Evolutionary conservation across 2,888 invertebrate genomes (phyloP).

Genomic region (Pristionchus entomophagus): DNA sequence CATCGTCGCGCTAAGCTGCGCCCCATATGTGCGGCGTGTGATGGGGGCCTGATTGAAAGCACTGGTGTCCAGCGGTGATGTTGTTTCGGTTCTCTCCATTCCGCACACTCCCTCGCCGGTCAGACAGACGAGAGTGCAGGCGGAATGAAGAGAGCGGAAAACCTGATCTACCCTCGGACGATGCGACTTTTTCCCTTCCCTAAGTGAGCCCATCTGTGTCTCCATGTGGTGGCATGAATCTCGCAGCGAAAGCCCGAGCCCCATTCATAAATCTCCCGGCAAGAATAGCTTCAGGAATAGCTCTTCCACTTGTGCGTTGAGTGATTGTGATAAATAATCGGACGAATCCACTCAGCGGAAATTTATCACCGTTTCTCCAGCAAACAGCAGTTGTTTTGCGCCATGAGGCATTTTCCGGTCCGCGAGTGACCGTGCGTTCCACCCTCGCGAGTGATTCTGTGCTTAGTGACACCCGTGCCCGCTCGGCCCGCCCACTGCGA

Average conservation of each 20-base stretch:
- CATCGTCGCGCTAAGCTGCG: background rate
- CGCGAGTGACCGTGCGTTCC: background rate
- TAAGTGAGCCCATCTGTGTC: constrained; percentile 14
- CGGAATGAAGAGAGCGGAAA: too few species aligned
- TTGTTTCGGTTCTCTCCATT: too few species aligned
- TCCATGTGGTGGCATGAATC: background rate
- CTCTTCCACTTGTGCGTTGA: background rate
- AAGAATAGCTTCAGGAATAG: background rate
- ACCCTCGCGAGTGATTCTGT: background rate
- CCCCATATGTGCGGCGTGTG: background rate
- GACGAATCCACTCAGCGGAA: background rate
- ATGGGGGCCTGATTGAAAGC: background rate
- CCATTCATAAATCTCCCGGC: background rate
- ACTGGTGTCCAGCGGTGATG: too few species aligned
- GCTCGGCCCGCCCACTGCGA: background rate
- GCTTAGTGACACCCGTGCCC: background rate
- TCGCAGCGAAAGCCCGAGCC: background rate
- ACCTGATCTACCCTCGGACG: too few species aligned
- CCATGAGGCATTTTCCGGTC: background rate
- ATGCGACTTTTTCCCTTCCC: constrained; percentile 1
- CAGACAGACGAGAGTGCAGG: too few species aligned
- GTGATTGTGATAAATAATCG: constrained; percentile 32
- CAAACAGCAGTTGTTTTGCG: constrained; percentile 36
- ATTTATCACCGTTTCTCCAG: constrained; percentile 4
- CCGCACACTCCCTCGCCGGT: too few species aligned